These are phyloP conservation scores for Eretmocerus hayati DNA, from an alignment of 2,888 invertebrate genomes.

Conservation along the genomic window DNA sequence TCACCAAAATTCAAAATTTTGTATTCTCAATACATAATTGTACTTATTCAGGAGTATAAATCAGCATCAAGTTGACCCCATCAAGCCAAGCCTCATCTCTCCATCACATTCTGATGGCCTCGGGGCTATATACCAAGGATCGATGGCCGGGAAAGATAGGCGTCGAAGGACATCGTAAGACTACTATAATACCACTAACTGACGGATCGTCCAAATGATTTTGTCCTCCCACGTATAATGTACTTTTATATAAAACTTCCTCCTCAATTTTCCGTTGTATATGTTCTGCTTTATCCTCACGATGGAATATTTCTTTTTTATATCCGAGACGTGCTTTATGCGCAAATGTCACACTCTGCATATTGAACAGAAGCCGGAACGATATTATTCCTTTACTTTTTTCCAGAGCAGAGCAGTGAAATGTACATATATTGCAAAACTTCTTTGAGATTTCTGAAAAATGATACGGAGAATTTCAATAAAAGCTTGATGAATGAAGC, in stretches of 20 bases:
- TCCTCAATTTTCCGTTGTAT: constrained; percentile 12
- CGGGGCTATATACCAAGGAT: constrained; percentile 17
- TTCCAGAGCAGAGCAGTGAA: background rate
- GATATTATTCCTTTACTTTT: constrained; percentile 13
- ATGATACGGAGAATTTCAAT: constrained; percentile 17
- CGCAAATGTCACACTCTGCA: constrained; percentile 17
- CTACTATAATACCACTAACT: too few species aligned
- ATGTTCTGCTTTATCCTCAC: constrained; percentile 9
- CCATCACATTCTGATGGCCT: constrained; percentile 19
- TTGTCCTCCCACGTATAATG: constrained; percentile 19
- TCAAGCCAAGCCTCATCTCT: constrained; percentile 2
- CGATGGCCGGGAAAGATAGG: constrained; percentile 25
- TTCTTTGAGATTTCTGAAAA: constrained; percentile 13
- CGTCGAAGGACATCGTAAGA: constrained; percentile 18
- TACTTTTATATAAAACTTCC: constrained; percentile 12
- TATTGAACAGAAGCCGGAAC: constrained; percentile 17
- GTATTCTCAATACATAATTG: too few species aligned
- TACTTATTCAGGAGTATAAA: too few species aligned
- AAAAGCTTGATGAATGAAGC: constrained; percentile 11
- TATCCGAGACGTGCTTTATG: constrained; percentile 15
- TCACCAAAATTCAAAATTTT: too few species aligned
- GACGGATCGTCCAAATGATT: constrained; percentile 23
- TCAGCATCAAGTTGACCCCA: too few species aligned
- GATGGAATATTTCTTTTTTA: constrained; percentile 12
- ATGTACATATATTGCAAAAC: constrained; percentile 7